Evolutionary conservation across 2,888 invertebrate species (phyloP).

Genomic region (Phyto melanocephala): DNA sequence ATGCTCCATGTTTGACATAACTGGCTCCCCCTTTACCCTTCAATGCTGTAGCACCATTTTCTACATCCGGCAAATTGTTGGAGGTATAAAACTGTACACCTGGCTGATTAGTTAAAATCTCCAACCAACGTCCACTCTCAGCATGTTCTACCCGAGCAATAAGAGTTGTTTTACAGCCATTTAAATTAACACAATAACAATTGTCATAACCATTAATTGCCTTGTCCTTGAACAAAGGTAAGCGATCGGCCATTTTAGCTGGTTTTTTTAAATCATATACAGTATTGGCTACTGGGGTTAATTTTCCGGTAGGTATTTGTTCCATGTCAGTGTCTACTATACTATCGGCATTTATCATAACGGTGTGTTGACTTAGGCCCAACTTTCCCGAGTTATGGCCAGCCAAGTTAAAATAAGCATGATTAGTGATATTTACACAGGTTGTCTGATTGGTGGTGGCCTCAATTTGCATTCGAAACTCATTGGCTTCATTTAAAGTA

Average conservation of each 20-base stretch:
- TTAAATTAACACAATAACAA: constrained; percentile 78
- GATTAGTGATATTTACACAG: constrained; percentile 90
- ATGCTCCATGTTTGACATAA: constrained; percentile 88
- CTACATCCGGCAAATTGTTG: constrained; percentile 85
- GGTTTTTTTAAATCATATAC: constrained; percentile 83
- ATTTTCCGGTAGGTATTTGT: constrained; percentile 86
- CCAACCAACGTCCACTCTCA: constrained; percentile 85
- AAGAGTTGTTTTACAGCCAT: constrained; percentile 77
- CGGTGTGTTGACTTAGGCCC: constrained; percentile 84
- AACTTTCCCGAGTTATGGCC: constrained; percentile 86
- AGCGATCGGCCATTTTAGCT: constrained; percentile 52
- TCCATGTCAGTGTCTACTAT: constrained; percentile 86
- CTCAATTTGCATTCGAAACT: constrained; percentile 86
- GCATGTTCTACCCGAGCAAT: constrained; percentile 85
- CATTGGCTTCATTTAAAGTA: constrained; percentile 85
- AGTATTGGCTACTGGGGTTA: constrained; percentile 85
- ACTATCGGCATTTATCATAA: constrained; percentile 87
- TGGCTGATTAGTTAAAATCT: constrained; percentile 91
- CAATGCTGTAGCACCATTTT: constrained; percentile 80
- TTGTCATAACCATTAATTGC: constrained; percentile 85
- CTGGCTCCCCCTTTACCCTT: constrained; percentile 84
- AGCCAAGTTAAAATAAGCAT: constrained; percentile 93
- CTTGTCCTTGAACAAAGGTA: constrained; percentile 45
- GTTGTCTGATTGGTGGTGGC: constrained; percentile 90
- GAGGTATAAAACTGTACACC: constrained; percentile 94